Evolutionary conservation across 2,888 invertebrate species (phyloP), one percentile per base, ranked within the genome.

Genomic region (Eristalis intricaria): DNA sequence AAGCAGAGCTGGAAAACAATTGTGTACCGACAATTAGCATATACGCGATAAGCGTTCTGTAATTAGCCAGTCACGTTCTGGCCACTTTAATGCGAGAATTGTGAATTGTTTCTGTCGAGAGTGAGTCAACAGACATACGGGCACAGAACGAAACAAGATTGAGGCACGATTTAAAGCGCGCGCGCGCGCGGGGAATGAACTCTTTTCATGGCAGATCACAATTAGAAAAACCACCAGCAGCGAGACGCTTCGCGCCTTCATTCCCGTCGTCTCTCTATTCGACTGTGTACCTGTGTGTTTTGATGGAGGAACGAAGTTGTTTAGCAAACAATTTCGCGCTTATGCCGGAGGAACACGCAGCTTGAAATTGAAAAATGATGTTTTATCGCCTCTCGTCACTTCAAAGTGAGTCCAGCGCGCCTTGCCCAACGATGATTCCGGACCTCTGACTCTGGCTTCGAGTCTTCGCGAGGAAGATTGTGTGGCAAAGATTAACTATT

Each of bases 61-160:
- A 78, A 84, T 79, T 68, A 79, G 64, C 60, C 71, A 78, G 68
- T 69, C 84, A 84, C 64, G 84, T 79, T 84, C 78, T 78, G 74
- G 69, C 73, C 78, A 84, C 68, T 78, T 84, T 43, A 26, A 74
- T 64, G 71, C 71, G 71, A 61, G 69, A 77, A 75, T 58, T 74
- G 64, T 69, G 32, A 4, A 7, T 32, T 32, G 32, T 32, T 32
- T 32, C 32, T 58, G 61, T 69, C 3, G 26, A 26, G 56, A 70
- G 19, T 60, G 58, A 69, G 81, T 69, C 64, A 81, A 80, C 61
- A 63, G 32, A 66, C 1, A 7, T 8, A 15, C 22, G 2, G 22
- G 11, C 3, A 22, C 5, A 23, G 23, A 23, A 22, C 7, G 11
- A 3, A 1, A 15, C 0, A n/a, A 8, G 15, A 56, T 22, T 19